Conservation (phyloP, 2,113 vertebrate species). For the Podarcis raffonei region DNA sequence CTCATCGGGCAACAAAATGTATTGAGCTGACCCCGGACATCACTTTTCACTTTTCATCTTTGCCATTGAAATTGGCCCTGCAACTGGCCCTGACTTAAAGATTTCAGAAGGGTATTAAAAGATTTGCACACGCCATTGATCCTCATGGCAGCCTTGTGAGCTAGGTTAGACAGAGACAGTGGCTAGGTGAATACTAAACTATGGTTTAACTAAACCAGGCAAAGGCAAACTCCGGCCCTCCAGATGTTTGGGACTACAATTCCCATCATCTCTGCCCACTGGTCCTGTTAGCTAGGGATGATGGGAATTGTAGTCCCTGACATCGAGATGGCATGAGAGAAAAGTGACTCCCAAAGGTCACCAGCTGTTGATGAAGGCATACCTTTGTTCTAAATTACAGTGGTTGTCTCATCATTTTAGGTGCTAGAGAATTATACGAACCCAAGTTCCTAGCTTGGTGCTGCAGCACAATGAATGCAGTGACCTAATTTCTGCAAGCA, state of each 20-base stretch:
- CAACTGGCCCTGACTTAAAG: no score
- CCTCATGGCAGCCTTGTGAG: no score
- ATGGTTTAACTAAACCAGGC: background rate
- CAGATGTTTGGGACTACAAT: no score
- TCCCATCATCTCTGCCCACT: no score
- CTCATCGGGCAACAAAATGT: no score
- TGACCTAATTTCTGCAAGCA: constrained; percentile 6
- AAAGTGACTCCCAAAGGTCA: no score
- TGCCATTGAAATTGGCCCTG: background rate
- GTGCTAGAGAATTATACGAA: background rate
- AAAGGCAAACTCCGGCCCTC: background rate
- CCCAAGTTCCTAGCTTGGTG: background rate
- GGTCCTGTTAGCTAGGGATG: no score
- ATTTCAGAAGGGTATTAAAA: no score
- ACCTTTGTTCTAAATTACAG: background rate
- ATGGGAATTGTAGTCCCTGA: no score
- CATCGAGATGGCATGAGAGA: no score
- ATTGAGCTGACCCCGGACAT: no score
- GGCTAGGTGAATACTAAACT: background rate
- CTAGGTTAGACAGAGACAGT: background rate
- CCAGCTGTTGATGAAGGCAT: background rate
- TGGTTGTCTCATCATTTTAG: background rate
- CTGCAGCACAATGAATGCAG: constrained; percentile 7
- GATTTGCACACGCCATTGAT: no score
- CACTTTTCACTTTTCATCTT: background rate